Base-by-base conservation (phyloP, 2,888 invertebrate species). In the Scaptomyza parva region DNA sequence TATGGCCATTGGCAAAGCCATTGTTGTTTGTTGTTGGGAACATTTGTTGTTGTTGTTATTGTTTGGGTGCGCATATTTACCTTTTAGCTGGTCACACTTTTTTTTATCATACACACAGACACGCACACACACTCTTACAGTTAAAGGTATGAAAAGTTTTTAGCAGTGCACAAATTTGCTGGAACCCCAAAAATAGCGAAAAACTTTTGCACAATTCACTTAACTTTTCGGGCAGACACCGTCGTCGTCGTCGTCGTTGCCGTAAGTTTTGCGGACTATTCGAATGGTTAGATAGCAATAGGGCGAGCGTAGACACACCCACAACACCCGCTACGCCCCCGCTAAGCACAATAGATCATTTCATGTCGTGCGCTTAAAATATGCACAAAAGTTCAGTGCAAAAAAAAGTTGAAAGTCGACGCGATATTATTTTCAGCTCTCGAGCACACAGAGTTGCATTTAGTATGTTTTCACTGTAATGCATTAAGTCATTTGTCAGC, bases 181-280 rank as follows among this genome's bases (percentile, higher is more conserved):
- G 80, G 61, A 33, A 71, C 59, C 85, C 66, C 37, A 37, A 82
- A 70, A 76, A n/a, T n/a, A 67, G 73, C 61, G 73, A 76, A 84
- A 88, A 84, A 85, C 87, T 84, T 84, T 84, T 73, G 65, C 88
- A 86, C 88, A 88, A 84, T 84, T 84, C 84, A 84, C 88, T 84
- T 84, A 84, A 84, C 84, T 84, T 84, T 80, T 84, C 44, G 76
- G 87, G 72, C 70, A 66, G 69, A 37, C 37, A 37, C 66, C 65
- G 70, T 61, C 79, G 71, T 41, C 54, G 65, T 54, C 76, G 52
- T 88, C 65, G 70, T 61, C 79, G 71, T 41, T 58, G 65, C 57
- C 76, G 52, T 88, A 83, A 87, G 86, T 83, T 86, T 67, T 24
- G 48, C 50, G 33, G 35, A 50, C 53, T 67, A 59, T 45, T 44